Conservation (phyloP, 2,797 vertebrate species). For the Xerus rutilus region DNA sequence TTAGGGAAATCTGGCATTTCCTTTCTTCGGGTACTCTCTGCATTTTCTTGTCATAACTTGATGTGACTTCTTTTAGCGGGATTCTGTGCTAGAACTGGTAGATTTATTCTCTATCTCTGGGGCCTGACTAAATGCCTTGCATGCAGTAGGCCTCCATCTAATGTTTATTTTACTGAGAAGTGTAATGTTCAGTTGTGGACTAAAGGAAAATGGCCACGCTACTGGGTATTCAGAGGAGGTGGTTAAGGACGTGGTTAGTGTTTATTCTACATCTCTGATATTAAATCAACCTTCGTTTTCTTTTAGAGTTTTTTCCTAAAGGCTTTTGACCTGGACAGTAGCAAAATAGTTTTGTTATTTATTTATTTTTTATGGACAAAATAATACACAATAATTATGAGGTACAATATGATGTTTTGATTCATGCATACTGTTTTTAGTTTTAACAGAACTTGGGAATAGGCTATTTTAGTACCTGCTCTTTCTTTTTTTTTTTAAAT, state of each 20-base stretch:
- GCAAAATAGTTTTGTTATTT: not conserved
- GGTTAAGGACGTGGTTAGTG: not conserved
- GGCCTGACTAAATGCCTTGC: not conserved
- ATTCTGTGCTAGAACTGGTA: not conserved
- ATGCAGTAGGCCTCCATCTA: not conserved
- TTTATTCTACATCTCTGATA: not conserved
- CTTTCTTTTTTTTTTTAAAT: too few species aligned
- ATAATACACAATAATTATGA: not conserved
- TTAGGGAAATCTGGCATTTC: not conserved
- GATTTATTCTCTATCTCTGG: not conserved
- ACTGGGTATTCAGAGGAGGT: not conserved
- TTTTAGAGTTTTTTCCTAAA: not conserved
- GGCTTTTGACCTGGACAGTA: not conserved
- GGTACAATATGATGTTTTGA: not conserved
- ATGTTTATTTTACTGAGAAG: not conserved
- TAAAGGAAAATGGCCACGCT: not conserved
- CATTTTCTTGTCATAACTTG: not conserved
- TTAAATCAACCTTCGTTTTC: not conserved
- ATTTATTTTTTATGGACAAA: not conserved
- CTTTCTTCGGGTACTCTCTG: not conserved
- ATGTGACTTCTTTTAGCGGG: not conserved
- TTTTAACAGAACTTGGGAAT: not conserved
- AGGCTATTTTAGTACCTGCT: slow-evolving; percentile 5
- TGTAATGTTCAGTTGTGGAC: not conserved
- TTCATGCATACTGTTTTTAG: not conserved